Conservation (phyloP, 2,797 vertebrate genomes). For the Dromococcyx pavoninus region DNA sequence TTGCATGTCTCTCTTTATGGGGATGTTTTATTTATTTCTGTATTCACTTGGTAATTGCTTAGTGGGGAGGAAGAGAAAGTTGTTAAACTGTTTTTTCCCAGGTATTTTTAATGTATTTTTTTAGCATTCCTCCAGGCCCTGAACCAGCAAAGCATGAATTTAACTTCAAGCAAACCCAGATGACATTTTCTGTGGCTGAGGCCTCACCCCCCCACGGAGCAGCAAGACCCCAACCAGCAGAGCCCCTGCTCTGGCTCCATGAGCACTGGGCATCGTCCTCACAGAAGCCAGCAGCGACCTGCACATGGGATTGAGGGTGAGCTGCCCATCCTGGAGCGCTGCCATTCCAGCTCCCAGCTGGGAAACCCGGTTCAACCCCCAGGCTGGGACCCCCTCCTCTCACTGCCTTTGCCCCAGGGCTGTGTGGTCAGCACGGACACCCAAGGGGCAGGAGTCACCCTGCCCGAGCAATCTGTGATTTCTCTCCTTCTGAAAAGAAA, state of each 20-base stretch:
- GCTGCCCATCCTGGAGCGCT: neutral
- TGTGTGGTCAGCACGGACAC: neutral
- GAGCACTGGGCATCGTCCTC: neutral
- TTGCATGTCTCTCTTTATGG: neutral
- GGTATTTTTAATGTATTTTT: neutral
- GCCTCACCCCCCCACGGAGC: fast-evolving
- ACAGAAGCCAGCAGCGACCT: neutral
- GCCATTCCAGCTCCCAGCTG: neutral
- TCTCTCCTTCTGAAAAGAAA: neutral
- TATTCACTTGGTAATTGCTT: neutral
- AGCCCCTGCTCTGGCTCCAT: neutral
- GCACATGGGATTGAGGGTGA: fast-evolving
- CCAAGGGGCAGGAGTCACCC: neutral
- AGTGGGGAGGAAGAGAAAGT: neutral
- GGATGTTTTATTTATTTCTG: neutral
- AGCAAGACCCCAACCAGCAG: neutral
- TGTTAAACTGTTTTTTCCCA: neutral
- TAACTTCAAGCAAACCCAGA: neutral
- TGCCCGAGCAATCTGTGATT: neutral
- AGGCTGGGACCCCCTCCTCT: neutral
- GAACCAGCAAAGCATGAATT: neutral
- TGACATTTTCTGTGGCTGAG: neutral
- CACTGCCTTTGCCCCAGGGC: neutral
- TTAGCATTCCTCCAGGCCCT: neutral
- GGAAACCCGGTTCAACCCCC: neutral